Evolutionary conservation across 2,888 invertebrate species (phyloP).

Genomic region (Torymus aiolomorphi): DNA sequence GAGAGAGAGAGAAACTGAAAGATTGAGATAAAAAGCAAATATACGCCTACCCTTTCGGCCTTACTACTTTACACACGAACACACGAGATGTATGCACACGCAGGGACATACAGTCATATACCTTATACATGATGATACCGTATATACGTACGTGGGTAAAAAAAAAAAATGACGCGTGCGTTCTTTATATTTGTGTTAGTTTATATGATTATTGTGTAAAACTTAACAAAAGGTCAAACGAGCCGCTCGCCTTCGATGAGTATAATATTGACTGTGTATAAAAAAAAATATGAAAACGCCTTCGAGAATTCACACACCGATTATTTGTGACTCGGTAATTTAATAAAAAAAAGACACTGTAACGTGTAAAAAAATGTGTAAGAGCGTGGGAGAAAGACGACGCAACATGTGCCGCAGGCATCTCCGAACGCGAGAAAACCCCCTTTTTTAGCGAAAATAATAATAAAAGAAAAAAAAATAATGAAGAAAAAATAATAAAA

Average conservation of each 20-base stretch:
- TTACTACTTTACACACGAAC: slow-evolving; percentile 66
- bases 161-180: slow-evolving; percentile 32
- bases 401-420: slow-evolving; percentile 14
- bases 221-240: slow-evolving; percentile 29
- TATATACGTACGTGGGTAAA: background rate
- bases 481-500: slow-evolving; percentile 33
- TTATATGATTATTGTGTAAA: slow-evolving; percentile 34
- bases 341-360: slow-evolving; percentile 26
- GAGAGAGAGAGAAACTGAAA: slow-evolving; percentile 25
- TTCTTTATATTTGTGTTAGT: slow-evolving; percentile 50
- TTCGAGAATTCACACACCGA: slow-evolving; percentile 50
- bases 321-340: slow-evolving; percentile 54
- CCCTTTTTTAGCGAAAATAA: slow-evolving; percentile 41
- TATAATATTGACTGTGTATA: slow-evolving; percentile 54
- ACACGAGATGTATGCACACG: slow-evolving; percentile 16
- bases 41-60: slow-evolving; percentile 70
- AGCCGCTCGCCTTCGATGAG: slow-evolving; percentile 55
- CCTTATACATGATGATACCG: background rate
- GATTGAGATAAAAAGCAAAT: slow-evolving; percentile 53
- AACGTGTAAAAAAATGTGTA: background rate
- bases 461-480: slow-evolving; percentile 31
- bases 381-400: background rate
- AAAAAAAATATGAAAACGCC: slow-evolving; percentile 50
- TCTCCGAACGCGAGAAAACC: slow-evolving; percentile 14
- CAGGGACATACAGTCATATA: slow-evolving; percentile 20